Conservation (phyloP, 2,797 vertebrate genomes). For the Molothrus aeneus region DNA sequence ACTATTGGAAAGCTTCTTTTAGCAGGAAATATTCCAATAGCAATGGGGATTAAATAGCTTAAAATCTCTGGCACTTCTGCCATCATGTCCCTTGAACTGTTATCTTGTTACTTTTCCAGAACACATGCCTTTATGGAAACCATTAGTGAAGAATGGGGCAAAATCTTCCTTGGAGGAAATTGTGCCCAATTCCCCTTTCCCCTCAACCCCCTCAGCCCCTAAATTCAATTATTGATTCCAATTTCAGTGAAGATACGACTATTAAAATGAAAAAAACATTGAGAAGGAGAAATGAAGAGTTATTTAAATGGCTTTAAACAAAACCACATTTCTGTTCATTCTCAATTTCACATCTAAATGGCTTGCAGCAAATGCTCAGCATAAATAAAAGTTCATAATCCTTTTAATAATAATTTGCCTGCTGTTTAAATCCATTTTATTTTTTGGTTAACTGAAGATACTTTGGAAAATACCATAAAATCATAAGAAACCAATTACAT, state of each 20-base stretch:
- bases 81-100: neutral
- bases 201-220: accelerated
- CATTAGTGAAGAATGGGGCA: neutral
- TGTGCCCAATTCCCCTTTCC: neutral
- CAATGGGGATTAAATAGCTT: neutral
- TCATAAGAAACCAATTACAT: neutral
- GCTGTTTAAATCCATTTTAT: neutral
- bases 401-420: slow-evolving; percentile 10
- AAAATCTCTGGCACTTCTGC: neutral
- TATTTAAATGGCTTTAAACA: neutral
- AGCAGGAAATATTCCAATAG: neutral
- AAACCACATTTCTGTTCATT: slow-evolving; percentile 25
- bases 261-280: neutral
- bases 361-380: neutral
- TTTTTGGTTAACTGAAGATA: slow-evolving; percentile 22
- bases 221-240: neutral
- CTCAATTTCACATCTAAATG: slow-evolving; percentile 24
- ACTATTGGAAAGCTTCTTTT: neutral
- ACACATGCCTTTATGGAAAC: neutral
- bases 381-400: slow-evolving; percentile 19
- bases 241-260: neutral
- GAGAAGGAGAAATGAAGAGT: neutral
- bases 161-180: neutral
- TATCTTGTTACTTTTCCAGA: neutral
- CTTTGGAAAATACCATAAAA: slow-evolving; percentile 6